Conservation (phyloP, 2,888 invertebrate genomes). For the Drosophila vallismaia region DNA sequence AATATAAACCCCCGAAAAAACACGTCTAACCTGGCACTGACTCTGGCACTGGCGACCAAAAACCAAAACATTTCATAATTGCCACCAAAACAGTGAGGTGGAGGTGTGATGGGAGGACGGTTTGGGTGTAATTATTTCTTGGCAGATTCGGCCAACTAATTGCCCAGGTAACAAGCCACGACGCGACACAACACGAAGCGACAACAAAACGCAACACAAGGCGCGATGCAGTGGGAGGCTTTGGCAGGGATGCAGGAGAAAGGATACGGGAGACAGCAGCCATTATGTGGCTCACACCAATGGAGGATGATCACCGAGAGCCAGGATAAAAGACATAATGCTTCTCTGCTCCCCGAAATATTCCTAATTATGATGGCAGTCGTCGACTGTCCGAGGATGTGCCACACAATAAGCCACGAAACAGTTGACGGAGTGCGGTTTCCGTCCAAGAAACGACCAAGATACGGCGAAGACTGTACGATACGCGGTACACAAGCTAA, state of each 20-base stretch:
- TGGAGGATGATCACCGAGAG: background rate
- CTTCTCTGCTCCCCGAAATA: background rate
- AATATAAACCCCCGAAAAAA: background rate
- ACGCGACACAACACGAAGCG: constrained; percentile 9
- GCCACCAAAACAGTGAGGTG: constrained; percentile 2
- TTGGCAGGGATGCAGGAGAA: background rate
- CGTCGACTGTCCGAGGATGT: background rate
- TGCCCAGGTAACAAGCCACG: constrained; percentile 26
- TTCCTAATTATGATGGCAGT: background rate
- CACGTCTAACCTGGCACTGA: background rate
- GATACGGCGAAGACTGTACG: no score
- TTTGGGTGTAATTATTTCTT: constrained; percentile 27
- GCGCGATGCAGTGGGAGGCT: background rate
- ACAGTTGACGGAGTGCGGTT: background rate
- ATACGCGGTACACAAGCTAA: no score
- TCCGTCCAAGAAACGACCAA: background rate
- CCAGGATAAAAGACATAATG: constrained; percentile 5
- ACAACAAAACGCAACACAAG: background rate
- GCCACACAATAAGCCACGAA: background rate
- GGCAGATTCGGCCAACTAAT: constrained; percentile 31
- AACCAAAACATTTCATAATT: constrained; percentile 13
- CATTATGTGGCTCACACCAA: constrained; percentile 13
- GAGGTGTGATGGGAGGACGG: background rate
- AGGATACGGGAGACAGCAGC: background rate
- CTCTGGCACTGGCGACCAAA: background rate